Evolutionary conservation across 1,140 invertebrate species (phyloP).

Genomic region (Trachymyrmex septentrionalis): DNA sequence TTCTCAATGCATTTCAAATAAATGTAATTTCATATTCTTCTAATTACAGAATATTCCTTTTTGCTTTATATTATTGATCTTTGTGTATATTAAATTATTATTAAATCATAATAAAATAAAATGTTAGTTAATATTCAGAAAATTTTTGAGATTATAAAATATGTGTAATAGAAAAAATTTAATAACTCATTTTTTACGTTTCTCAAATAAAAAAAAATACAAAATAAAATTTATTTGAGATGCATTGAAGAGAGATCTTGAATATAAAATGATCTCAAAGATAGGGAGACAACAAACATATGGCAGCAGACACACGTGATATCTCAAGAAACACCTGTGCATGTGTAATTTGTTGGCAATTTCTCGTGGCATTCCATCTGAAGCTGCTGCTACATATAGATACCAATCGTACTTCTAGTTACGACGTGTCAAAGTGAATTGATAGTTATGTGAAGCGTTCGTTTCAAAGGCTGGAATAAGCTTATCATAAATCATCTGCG

Average conservation of each 20-base stretch:
- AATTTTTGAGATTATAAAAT: no score
- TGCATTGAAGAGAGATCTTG: not conserved
- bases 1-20: no score
- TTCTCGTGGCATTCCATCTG: conserved; percentile 73
- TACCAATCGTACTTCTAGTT: conserved; percentile 51
- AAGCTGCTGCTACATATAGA: conserved; percentile 74
- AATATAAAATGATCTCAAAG: conserved; percentile 36
- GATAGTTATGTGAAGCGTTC: conserved; percentile 29
- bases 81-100: no score
- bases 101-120: no score
- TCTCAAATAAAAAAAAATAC: not conserved
- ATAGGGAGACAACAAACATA: conserved; percentile 19
- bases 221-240: conserved; percentile 14
- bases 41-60: no score
- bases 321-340: conserved; percentile 84
- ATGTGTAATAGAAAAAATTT: no score
- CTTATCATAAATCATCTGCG: conserved; percentile 4
- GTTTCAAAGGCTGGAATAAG: conserved; percentile 1
- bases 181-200: no score
- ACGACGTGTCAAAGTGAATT: conserved; percentile 50
- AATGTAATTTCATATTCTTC: no score
- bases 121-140: no score
- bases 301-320: conserved; percentile 77
- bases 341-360: conserved; percentile 80
- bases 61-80: no score